Evolutionary conservation across 2,113 vertebrate species (phyloP).

Genomic region (Mustela nigripes): DNA sequence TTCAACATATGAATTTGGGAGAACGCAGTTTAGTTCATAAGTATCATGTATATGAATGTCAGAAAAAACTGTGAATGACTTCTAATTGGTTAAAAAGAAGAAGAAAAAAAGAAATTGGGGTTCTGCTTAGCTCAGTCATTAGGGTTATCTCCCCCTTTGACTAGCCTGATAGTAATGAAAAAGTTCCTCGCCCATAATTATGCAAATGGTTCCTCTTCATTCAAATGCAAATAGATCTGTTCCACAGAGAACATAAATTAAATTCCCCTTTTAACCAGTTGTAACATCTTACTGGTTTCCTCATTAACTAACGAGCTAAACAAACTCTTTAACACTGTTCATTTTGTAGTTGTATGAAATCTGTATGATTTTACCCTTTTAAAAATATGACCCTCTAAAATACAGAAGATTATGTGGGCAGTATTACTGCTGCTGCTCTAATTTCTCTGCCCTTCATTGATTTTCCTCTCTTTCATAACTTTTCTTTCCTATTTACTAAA

Average conservation of each 20-base stretch:
- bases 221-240: conserved; percentile 17
- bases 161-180: not conserved
- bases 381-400: not conserved
- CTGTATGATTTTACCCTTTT: conserved; percentile 20
- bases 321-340: not conserved
- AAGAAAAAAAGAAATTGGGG: not conserved
- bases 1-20: not conserved
- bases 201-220: not conserved
- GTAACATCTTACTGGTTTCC: not conserved
- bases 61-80: conserved; percentile 31
- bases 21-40: not conserved
- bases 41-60: not conserved
- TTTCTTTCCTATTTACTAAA: not conserved
- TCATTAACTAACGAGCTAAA: conserved; percentile 37
- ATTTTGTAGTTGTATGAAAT: not conserved
- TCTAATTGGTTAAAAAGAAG: not conserved
- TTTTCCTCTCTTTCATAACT: not conserved
- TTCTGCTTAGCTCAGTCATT: not conserved
- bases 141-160: not conserved
- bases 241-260: not conserved
- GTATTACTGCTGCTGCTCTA: not conserved
- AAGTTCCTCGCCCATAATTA: not conserved
- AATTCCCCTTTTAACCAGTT: conserved; percentile 28
- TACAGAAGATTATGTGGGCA: not conserved
- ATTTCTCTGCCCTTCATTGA: conserved; percentile 1